Base-by-base conservation (phyloP, 1,140 invertebrate genomes). In the Drosophila saltans region DNA sequence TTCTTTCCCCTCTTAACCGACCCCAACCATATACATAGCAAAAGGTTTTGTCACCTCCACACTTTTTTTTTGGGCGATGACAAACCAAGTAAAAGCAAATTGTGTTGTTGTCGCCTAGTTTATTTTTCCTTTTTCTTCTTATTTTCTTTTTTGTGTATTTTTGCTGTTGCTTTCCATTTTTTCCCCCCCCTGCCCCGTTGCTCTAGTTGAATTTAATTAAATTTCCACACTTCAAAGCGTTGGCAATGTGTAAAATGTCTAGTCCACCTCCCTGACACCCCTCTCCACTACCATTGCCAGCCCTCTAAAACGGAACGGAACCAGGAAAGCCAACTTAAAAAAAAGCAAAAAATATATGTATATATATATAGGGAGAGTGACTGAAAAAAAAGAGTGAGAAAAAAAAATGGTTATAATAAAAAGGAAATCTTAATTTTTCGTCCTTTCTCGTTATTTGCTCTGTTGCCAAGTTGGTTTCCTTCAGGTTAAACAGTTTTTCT, bases 41-140 rank as follows among this genome's bases (percentile, higher is more conserved):
- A 0, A 16, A 16, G 16, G 16, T 2, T 36, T 36, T 36, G 33
- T 36, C 33, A 36, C 33, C 33, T 36, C 33, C 33, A 36, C 33
- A 36, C 6, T 52, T 52, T 21, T 16, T 16, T 16, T 16, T 16
- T 16, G 16, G 45, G 45, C 52, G 48, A 40, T 39, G 48, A 68
- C 71, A 71, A 59, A 59, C 57, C 45, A 52, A 26, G 61, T 30
- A 36, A 59, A 55, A 62, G 75, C 57, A 86, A 86, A 78, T 78
- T 85, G 78, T 85, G 83, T 86, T 85, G 83, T 86, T 88, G 80
- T 82, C 83, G 83, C 82, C 82, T 86, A 86, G 76, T 88, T 86
- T 88, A 83, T 88, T 72, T 66, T 75, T 36, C 24, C 26, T 24
- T 16, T 11, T 39, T 40, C 6, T 21, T 16, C 26, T 65, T 75